Evolutionary conservation across 2,113 vertebrate genomes (phyloP).

Genomic region (Rhinoderma darwinii): DNA sequence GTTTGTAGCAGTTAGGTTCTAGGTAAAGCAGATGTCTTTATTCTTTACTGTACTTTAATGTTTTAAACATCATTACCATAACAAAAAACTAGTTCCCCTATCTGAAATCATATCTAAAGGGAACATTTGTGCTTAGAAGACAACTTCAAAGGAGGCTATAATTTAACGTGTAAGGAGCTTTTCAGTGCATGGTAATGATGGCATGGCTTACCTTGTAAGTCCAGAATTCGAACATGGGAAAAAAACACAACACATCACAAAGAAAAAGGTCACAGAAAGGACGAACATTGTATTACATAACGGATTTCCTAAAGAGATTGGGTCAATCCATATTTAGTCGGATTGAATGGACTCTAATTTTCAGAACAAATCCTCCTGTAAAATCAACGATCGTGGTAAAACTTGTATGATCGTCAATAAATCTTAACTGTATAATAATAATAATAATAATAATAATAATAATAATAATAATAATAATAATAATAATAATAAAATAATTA

Average conservation of each 20-base stretch:
- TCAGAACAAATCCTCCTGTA: not conserved
- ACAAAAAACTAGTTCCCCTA: conserved; percentile 73
- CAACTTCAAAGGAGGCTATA: conserved; percentile 41
- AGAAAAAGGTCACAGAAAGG: conserved; percentile 49
- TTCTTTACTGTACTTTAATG: conserved; percentile 74
- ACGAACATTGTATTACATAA: conserved; percentile 53
- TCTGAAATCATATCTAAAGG: conserved; percentile 69
- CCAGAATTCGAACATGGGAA: conserved; percentile 38
- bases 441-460: not conserved
- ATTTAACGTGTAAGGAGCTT: conserved; percentile 43
- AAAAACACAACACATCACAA: conserved; percentile 46
- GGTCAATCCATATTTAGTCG: conserved; percentile 17
- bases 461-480: too few relatives aligned
- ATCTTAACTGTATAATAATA: not conserved
- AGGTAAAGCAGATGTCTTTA: conserved; percentile 79
- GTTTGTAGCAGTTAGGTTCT: conserved; percentile 78
- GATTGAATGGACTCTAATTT: not conserved
- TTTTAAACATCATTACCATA: conserved; percentile 77
- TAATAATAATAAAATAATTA: too few relatives aligned
- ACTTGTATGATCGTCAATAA: not conserved
- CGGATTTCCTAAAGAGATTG: conserved; percentile 51
- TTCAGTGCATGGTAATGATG: conserved; percentile 46
- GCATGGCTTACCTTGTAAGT: conserved; percentile 51
- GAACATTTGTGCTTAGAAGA: not conserved
- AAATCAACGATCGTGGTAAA: not conserved